Base-by-base conservation (phyloP, 2,888 invertebrate species). In the Masnerella sp. region DNA sequence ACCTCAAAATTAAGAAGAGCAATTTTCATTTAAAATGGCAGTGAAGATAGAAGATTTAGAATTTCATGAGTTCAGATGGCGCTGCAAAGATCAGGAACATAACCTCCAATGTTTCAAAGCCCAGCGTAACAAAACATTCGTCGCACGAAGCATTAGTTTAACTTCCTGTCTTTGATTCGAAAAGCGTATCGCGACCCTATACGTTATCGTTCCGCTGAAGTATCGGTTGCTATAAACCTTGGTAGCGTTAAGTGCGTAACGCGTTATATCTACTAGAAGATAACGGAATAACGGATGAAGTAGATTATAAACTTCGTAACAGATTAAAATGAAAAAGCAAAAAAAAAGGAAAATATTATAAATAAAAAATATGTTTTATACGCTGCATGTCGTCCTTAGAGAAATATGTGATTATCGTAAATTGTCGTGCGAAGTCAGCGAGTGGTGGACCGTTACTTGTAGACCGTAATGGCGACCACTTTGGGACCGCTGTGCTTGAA, bases 311-410 rank as follows among this genome's bases (percentile, higher is more conserved):
- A 65, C 69, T 73, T 67, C 71, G 71, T 75, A 49, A 67, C 74
- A 77, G 71, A 74, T 75, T 73, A 75, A 58, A 74, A 75, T 74
- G 56, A 72, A 40, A 47, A 78, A 76, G 77, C 61, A 59, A 77
- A 73, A 74, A 68, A 70, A 43, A 62, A 77, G 74, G 77, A 67
- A 59, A 77, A 74, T 81, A 76, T 76, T 77, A 79, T 79, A 82
- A 79, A 83, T 82, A 52, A 49, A 81, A 73, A 81, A 73, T 86
- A 85, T 86, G 85, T 87, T 87, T 87, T 87, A 83, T 87, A 87
- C 86, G 86, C 85, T 84, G 82, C 82, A 83, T 86, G 84, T 86
- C 82, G 82, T 84, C 82, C 74, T 76, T 83, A 83, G 80, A 75
- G 77, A 77, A 81, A 70, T 79, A 80, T 78, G 78, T 79, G 81